Base-by-base conservation (phyloP, 2,113 vertebrate species). In the Lampris megalopsis region DNA sequence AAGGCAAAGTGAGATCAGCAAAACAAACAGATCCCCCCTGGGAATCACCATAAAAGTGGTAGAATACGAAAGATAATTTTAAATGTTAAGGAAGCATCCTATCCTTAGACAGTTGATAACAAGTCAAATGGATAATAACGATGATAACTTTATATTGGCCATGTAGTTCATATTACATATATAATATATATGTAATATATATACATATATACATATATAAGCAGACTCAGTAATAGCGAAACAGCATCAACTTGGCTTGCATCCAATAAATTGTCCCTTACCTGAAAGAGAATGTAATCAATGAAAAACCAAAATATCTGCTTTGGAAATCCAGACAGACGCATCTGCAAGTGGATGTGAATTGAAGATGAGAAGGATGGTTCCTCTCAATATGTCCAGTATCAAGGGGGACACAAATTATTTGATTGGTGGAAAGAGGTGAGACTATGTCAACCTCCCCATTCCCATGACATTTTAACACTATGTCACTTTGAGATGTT, bases 371-470 rank as follows among this genome's bases (percentile, higher is more conserved):
- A 81, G 59, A 79, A 35, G 1, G 65, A 71, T 37, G 74, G 40
- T 11, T 4, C 57, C 1, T 47, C 5, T 57, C 36, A 61, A 71
- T 71, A 73, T 67, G 80, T 81, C 64, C 63, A 56, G 66, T 66
- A 6, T 77, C 77, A 56, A 52, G 79, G 72, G 71, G 74, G 43
- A 69, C 5, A 41, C 36, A 0, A n/a, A 5, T 0, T 58, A 63
- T 65, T 1, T 80, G 81, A 90, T 87, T 89, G 90, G 90, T 80
- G 66, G 75, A 84, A 63, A 65, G 52, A 24, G 11, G 57, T 10
- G 11, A n/a, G 5, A 45, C 45, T 10, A 40, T 37, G 4, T 52
- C 62, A 75, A 10, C 69, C 45, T 71, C 54, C 3, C 53, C 4
- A 37, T 3, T 59, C 82, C 68, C 78, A 6, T 70, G 84, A 77